Evolutionary conservation across 2,797 vertebrate species (phyloP), one percentile per base, ranked within the genome.

Genomic region (Rhynchotus rufescens): DNA sequence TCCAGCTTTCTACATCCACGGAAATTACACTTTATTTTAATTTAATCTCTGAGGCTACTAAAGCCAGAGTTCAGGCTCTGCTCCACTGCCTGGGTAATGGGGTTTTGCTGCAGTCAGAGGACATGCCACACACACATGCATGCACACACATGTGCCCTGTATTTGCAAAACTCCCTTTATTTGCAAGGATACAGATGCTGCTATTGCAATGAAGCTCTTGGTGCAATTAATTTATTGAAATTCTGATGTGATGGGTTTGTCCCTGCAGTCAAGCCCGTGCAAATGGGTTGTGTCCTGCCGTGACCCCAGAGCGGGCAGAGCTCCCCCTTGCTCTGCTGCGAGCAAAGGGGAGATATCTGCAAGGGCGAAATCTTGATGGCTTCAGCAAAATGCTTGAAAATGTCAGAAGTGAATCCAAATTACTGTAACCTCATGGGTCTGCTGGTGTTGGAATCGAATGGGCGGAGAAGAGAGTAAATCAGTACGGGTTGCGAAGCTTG

Each of bases 381-480:
- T 91, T 77, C 45, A 68, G n/a, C 49, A 51, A 44, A 92, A 61
- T 62, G 23, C 38, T 66, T 45, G 19, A 88, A 74, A 85, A 44
- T 16, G 49, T 59, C 64, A 93, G 78, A 28, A 74, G 81, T 89
- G 75, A 19, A 51, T 61, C 85, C 13, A 0, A 67, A 60, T 28
- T 66, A 20, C 67, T 0, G 0, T 76, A 79, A 64, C 51, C 82
- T 88, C 69, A 90, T 74, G 28, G 0, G 0, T 77, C 40, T 86
- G 60, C 19, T 40, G 10, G 23, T 28, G 57, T 12, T 65, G 82
- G 75, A 68, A 65, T 47, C 38, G 28, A 71, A 80, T 57, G 80
- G 88, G 92, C 36, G 84, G 84, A 51, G 52, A 87, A 76, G 86
- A 65, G 57, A 64, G 52, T 65, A 90, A 87, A 82, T 94, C 88